phyloP scores from a whole-genome alignment of 2,888 invertebrate species.

The Sericinus montela region DNA sequence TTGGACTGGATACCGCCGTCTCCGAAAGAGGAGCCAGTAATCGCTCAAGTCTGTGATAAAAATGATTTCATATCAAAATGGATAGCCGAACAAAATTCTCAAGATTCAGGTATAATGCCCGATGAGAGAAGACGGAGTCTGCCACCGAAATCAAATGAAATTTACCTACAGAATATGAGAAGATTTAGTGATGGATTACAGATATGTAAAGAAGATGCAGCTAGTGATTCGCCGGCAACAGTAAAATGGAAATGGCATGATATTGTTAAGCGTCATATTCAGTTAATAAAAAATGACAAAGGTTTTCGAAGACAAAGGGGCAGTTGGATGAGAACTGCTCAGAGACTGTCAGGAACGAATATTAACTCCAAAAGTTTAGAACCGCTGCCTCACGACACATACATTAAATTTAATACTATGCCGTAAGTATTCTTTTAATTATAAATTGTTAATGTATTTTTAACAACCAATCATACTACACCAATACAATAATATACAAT shows the following conservation, averaged over 20 bases:
- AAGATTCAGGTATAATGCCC: conserved; percentile 60
- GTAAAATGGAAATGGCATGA: conserved; percentile 77
- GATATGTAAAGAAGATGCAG: conserved; percentile 75
- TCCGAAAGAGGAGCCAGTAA: conserved; percentile 74
- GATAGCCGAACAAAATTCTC: conserved; percentile 75
- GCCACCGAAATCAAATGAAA: conserved; percentile 73
- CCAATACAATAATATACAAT: conserved; percentile 34
- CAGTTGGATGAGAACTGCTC: conserved; percentile 70
- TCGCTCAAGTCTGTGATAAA: conserved; percentile 75
- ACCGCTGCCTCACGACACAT: conserved; percentile 54
- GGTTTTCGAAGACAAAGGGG: conserved; percentile 69
- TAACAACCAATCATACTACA: no score
- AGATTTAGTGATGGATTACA: conserved; percentile 73
- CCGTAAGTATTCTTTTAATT: conserved; percentile 53
- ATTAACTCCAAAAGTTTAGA: conserved; percentile 53
- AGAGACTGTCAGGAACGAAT: conserved; percentile 61
- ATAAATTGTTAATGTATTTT: not conserved
- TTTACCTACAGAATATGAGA: conserved; percentile 72
- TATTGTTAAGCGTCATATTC: conserved; percentile 72
- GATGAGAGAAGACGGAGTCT: conserved; percentile 73
- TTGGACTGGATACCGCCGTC: conserved; percentile 76
- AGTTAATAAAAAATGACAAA: conserved; percentile 68
- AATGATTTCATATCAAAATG: conserved; percentile 76
- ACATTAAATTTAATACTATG: conserved; percentile 70
- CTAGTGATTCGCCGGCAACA: conserved; percentile 72